Conservation (phyloP, 2,888 invertebrate species). For the Agonum fuliginosum region DNA sequence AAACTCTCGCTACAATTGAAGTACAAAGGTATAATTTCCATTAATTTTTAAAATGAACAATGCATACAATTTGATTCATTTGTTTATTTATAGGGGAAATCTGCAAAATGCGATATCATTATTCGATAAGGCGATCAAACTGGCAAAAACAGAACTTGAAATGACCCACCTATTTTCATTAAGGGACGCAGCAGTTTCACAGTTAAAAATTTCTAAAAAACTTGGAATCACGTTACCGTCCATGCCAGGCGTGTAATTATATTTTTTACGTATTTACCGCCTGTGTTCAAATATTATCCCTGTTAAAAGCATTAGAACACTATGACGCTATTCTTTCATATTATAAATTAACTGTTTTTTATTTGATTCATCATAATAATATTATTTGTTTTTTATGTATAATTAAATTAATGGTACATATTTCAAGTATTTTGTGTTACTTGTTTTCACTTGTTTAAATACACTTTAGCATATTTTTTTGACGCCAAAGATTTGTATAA, state of each 20-base stretch:
- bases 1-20: slow-evolving; percentile 95
- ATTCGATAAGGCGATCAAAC: slow-evolving; percentile 90
- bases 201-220: slow-evolving; percentile 86
- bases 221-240: slow-evolving; percentile 78
- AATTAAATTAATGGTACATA: not conserved
- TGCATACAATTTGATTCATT: too few species aligned
- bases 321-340: not conserved
- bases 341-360: slow-evolving; percentile 3
- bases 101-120: slow-evolving; percentile 87
- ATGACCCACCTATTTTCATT: slow-evolving; percentile 93
- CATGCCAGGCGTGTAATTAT: slow-evolving; percentile 39
- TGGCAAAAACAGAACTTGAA: slow-evolving; percentile 91
- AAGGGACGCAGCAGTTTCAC: slow-evolving; percentile 92
- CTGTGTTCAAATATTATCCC: slow-evolving; percentile 22
- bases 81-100: slow-evolving; percentile 83
- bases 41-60: not conserved
- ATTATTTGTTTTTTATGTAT: not conserved
- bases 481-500: slow-evolving; percentile 46
- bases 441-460: slow-evolving; percentile 31
- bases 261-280: slow-evolving; percentile 17
- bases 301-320: not conserved
- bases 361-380: not conserved
- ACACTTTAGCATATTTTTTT: slow-evolving; percentile 11
- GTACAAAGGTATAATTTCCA: slow-evolving; percentile 84
- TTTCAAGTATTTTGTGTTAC: not conserved